Base-by-base conservation (phyloP, 2,797 vertebrate genomes). In the Hydrolagus colliei region DNA sequence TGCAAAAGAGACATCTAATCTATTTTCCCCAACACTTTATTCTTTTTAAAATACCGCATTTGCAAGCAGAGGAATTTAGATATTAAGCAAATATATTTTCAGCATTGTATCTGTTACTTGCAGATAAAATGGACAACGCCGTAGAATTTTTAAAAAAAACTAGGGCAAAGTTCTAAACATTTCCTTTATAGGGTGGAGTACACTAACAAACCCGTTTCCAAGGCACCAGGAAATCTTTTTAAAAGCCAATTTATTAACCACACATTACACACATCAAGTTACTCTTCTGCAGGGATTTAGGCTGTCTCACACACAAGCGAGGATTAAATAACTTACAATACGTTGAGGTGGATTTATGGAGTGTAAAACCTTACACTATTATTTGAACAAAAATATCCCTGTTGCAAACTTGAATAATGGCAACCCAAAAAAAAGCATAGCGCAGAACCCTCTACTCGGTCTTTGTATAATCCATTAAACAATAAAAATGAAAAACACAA, bases 301-400 rank as follows among this genome's bases (percentile, higher is more conserved):
- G 35, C 63, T 82, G 79, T 16, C 65, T 16, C 27, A 52, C 18
- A n/a, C 63, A 68, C 67, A 82, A 82, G 61, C 27, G 77, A 63
- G 78, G 62, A 68, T 35, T 82, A 67, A 82, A 82, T 82, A 41
- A 82, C 27, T 52, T 52, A 52, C 41, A 52, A 52, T 52, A 52
- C 41, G 5, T 52, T 52, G 41, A 52, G 41, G 41, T 52, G 5
- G 41, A 52, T 52, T 52, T 52, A 52, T 2, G 41, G 41, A 52
- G 41, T 52, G 5, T 52, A 52, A 52, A 52, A 52, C 41, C 5
- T 52, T 5, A 52, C 41, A 52, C 41, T 52, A 52, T 52, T 52
- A 52, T 52, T 5, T 52, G 41, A 52, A 52, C 41, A 52, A 52
- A 52, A 52, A 52, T 52, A 52, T 52, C 41, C 41, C 41, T 52